Evolutionary conservation across 2,888 invertebrate genomes (phyloP), one percentile per base, ranked within the genome.

Genomic region (Leptopilina myrica): DNA sequence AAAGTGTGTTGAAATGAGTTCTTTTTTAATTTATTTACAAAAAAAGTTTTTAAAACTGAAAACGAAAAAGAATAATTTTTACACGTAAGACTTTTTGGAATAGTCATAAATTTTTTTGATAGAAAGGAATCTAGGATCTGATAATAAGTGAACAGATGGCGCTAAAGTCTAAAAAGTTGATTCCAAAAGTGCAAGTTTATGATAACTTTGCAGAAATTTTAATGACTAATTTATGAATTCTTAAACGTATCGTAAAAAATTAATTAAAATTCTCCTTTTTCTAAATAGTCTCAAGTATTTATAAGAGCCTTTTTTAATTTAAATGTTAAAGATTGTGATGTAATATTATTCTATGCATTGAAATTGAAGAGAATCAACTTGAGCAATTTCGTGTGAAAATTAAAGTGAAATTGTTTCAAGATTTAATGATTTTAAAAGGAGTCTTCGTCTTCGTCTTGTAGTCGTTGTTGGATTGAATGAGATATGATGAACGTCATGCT

Each of bases 401-500:
- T 73, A 33, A 33, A 56, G 33, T 56, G 33, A 73, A 56, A 33
- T 33, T 56, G 73, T 73, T 73, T 9, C 12, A 15, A 33, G 73
- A 73, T 73, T 73, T 40, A 73, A 73, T 33, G 40, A 56, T 73
- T 78, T 69, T n/a, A n/a, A 78, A 78, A 49, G 78, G 78, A 78
- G 59, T 33, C 67, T 9, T 49, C 49, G 49, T 49, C 49, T 9
- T 49, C 49, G 49, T 49, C 49, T 46, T 46, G 6, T 46, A 7
- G 49, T 49, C 49, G 9, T 49, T 11, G 49, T 12, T 11, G 49
- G 49, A 56, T 69, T 46, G 49, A 73, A 62, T 69, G 69, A 62
- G 78, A 49, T 67, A 77, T 67, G 65, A 65, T 78, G 69, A 78
- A 62, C 67, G 53, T 75, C 78, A n/a, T 78, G 78, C 78, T 82